A percentile compares a stretch with the other conserved stretches of the same genome.
phyloP scores from a whole-genome alignment of 2,888 invertebrate genomes.

The Incurvaria masculella region DNA sequence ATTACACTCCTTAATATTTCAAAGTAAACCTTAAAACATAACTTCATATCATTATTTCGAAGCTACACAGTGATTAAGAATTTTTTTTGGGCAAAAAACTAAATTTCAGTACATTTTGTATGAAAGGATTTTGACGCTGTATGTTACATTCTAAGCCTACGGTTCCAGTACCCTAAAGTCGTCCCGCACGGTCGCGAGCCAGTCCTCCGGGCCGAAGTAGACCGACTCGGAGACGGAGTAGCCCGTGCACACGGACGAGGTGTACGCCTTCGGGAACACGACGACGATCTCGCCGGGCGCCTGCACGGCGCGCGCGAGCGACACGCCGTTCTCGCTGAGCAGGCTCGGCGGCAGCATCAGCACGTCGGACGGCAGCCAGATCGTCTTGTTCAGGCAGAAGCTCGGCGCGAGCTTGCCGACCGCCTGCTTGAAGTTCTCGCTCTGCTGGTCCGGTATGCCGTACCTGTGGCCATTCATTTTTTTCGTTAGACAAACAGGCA shows the following conservation, averaged over 20 bases:
- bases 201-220: slow-evolving; percentile 80
- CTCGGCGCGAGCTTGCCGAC: slow-evolving; percentile 75
- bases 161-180: slow-evolving; percentile 80
- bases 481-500: no score
- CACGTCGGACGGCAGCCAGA: slow-evolving; percentile 91
- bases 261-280: slow-evolving; percentile 86
- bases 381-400: slow-evolving; percentile 74
- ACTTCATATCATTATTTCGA: no score
- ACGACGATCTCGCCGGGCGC: slow-evolving; percentile 86
- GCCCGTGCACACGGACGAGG: slow-evolving; percentile 84
- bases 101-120: no score
- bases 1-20: no score
- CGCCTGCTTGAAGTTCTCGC: slow-evolving; percentile 70
- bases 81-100: no score
- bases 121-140: no score
- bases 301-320: slow-evolving; percentile 76
- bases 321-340: slow-evolving; percentile 72
- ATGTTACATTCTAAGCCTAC: no score
- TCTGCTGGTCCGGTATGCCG: slow-evolving; percentile 78
- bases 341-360: slow-evolving; percentile 87
- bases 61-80: no score
- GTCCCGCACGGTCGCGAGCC: slow-evolving; percentile 69
- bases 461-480: no score
- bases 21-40: no score
- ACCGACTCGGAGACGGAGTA: slow-evolving; percentile 90